Base-by-base conservation (phyloP, 2,888 invertebrate species). In the Frankliniella fusca region DNA sequence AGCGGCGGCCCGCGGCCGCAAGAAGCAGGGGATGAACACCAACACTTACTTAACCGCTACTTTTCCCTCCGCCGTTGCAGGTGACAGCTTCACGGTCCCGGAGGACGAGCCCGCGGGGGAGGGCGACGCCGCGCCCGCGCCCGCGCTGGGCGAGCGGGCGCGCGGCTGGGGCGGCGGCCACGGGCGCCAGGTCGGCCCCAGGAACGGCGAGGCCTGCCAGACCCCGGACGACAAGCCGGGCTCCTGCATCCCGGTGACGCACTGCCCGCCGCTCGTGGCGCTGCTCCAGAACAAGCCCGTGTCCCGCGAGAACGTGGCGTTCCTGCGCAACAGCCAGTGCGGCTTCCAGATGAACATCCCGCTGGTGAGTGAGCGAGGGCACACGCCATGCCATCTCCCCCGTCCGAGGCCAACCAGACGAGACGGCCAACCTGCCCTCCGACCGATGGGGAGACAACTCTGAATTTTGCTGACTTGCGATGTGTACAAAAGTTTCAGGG, bases 231-330 rank as follows among this genome's bases (percentile, higher is more conserved):
- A 81, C 12, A 81, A 82, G 76, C 79, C 49, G 38, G 85, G 85
- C 23, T 20, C 80, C 23, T 85, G 85, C 83, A 83, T 85, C 80
- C 81, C 83, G 27, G 61, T 85, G 23, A 76, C 80, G 38, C 49
- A 82, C 1, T 85, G 85, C 80, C 80, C 81, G 2, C 81, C 81
- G 9, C 81, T 85, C 9, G 83, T 84, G 48, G 48, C 38, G 0
- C 80, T 85, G 54, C 83, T 85, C 27, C 81, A 81, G 76, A 82
- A 81, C 65, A 81, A 83, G 10, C 84, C 84, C 28, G 27, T 84
- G 10, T 80, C 83, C 11, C 80, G 82, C 18, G 82, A 82, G 15
- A 83, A 54, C 12, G 65, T 83, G 27, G 81, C 83, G 28, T 83
- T 81, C 80, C 83, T 84, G 48, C 70, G 81, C 28, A 70, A 81